Evolutionary conservation across 2,113 vertebrate genomes (phyloP).

Genomic region (Pangasianodon hypophthalmus): DNA sequence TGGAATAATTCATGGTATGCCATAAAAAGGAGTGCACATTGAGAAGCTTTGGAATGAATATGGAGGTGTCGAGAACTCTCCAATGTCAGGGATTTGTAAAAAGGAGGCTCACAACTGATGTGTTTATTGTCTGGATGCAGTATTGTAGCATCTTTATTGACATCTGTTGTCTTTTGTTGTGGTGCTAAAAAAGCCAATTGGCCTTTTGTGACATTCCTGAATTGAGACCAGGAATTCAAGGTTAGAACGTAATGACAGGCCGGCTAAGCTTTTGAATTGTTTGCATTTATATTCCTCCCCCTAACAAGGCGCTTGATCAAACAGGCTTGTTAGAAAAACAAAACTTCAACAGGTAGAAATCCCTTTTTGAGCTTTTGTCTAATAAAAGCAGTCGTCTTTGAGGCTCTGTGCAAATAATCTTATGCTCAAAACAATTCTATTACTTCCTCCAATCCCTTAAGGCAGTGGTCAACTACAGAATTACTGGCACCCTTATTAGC

Average conservation of each 20-base stretch:
- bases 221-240: constrained; percentile 10
- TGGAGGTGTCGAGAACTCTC: not conserved
- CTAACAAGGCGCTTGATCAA: not conserved
- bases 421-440: not conserved
- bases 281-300: not conserved
- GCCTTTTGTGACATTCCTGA: not conserved
- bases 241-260: constrained; percentile 19
- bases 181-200: not conserved
- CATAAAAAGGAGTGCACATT: constrained; percentile 9
- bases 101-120: not conserved
- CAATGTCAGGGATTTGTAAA: not conserved
- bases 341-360: not conserved
- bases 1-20: constrained; percentile 47
- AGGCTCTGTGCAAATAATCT: not conserved
- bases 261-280: not conserved
- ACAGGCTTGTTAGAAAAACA: not conserved
- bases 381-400: not conserved
- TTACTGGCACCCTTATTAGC: not conserved
- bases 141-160: not conserved
- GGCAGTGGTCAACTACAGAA: no score
- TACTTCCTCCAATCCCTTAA: not conserved
- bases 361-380: not conserved
- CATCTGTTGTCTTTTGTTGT: not conserved
- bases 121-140: not conserved
- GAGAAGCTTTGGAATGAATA: constrained; percentile 27